phyloP scores from a whole-genome alignment of 2,113 vertebrate genomes.

The Cathartes aura region DNA sequence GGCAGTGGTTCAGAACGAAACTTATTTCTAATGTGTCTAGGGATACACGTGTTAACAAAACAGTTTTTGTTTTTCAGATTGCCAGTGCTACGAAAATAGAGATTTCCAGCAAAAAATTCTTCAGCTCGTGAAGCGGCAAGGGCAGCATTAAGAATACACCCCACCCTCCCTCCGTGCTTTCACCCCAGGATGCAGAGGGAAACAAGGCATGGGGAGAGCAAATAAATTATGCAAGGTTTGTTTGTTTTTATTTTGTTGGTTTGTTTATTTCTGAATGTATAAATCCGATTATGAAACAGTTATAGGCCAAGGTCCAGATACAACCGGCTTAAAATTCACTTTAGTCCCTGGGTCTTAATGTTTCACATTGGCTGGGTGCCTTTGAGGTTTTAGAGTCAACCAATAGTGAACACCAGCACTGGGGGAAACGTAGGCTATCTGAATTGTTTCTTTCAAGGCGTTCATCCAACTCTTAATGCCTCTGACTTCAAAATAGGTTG shows the following conservation, averaged over 20 bases:
- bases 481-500: slow-evolving; percentile 1
- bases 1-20: not conserved
- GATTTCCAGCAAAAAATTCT: not conserved
- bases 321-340: not conserved
- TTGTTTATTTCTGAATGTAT: slow-evolving; percentile 10
- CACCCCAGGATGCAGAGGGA: not conserved
- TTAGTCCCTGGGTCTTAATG: not conserved
- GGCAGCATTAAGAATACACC: not conserved
- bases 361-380: not conserved
- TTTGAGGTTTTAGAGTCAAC: not conserved
- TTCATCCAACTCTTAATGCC: not conserved
- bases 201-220: not conserved
- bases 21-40: not conserved
- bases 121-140: not conserved
- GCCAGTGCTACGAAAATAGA: not conserved
- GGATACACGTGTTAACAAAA: not conserved
- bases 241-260: not conserved
- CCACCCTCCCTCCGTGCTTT: not conserved
- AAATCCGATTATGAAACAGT: not conserved
- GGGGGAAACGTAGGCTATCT: not conserved
- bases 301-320: not conserved
- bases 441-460: not conserved
- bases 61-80: slow-evolving; percentile 60
- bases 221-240: slow-evolving; percentile 50
- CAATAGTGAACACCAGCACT: not conserved